A percentile compares a stretch with the other conserved stretches of the same genome.
phyloP scores from a whole-genome alignment of 2,888 invertebrate species.

The Penaeus monodon region DNA sequence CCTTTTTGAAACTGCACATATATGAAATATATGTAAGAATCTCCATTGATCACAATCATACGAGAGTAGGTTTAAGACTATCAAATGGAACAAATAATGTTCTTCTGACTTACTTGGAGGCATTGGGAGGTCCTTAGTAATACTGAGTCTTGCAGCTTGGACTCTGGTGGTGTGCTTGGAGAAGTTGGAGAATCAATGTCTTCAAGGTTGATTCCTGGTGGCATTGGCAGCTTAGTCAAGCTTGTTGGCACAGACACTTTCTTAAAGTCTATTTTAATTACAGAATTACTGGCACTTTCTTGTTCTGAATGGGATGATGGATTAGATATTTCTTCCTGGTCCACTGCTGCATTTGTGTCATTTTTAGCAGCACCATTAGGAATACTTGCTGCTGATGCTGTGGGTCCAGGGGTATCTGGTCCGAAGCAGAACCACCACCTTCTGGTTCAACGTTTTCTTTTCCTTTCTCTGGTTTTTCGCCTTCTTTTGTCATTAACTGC shows the following conservation, averaged over 20 bases:
- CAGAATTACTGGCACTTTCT: constrained; percentile 16
- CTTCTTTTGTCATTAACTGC: no score
- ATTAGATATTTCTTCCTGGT: constrained; percentile 46
- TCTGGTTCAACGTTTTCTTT: no score
- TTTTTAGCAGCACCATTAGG: constrained; percentile 47
- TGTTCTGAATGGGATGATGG: constrained; percentile 44
- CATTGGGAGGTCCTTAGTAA: constrained; percentile 90
- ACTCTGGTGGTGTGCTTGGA: constrained; percentile 75
- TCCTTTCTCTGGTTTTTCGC: constrained; percentile 43
- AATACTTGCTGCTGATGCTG: constrained; percentile 26
- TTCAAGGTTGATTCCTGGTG: constrained; percentile 83
- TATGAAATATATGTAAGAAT: no score
- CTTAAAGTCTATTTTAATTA: constrained; percentile 50
- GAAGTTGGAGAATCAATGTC: constrained; percentile 76
- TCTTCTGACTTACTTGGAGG: no score
- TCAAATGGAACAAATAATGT: no score
- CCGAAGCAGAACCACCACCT: constrained; percentile 39
- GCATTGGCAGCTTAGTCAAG: constrained; percentile 80
- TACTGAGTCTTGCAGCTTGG: constrained; percentile 68
- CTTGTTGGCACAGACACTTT: constrained; percentile 54
- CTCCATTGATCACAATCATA: not conserved
- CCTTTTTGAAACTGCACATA: no score
- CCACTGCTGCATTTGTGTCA: constrained; percentile 21
- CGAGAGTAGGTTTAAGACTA: not conserved
- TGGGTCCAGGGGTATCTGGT: constrained; percentile 37